Base-by-base conservation (phyloP, 2,113 vertebrate genomes). In the Daboia siamensis region DNA sequence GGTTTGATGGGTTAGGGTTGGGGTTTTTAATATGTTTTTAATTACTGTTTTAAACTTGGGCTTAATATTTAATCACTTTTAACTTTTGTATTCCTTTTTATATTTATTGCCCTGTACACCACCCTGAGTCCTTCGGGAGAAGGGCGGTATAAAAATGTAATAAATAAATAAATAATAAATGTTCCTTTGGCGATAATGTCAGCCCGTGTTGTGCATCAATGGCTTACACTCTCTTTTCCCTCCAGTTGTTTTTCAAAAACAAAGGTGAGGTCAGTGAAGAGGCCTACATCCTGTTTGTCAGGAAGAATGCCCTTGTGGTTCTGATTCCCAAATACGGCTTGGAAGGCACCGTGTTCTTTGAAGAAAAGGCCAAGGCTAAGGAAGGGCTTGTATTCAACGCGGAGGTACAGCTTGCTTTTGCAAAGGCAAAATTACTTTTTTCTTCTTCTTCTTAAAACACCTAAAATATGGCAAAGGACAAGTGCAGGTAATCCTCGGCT, bases 301-400 rank as follows among this genome's bases (percentile, higher is more conserved):
- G 98, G 95, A 99, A 99, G 97, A 99, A 99, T 93, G 99, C 99
- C 0, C 97, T 99, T 96, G 99, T 99, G 39, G 98, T 99, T 74
- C 98, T 99, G 91, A 99, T 99, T 95, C 98, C 99, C 3, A 99
- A 98, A 96, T 99, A 98, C 90, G 99, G 99, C 0, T 96, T 99
- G 96, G 99, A 99, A 97, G 99, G 99, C 91, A 99, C 98, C 0
- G 99, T 99, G 21, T 99, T 99, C 96, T 99, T 99, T 95, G 98
- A 99, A 95, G 96, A 97, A 94, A 99, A 98, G 95, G 98, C 97
- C 96, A 99, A 98, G 96, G 95, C 96, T 20, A 96, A 95, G 17
- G 98, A 98, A 91, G 96, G 74, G 13, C 97, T 99, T 84, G 90
- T 94, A 92, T 99, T 98, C 96, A 98, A 99, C 88, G 98, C 97